phyloP scores from a whole-genome alignment of 35 echinoderm and acorn worm species.

The Stichopus chloronotus region DNA sequence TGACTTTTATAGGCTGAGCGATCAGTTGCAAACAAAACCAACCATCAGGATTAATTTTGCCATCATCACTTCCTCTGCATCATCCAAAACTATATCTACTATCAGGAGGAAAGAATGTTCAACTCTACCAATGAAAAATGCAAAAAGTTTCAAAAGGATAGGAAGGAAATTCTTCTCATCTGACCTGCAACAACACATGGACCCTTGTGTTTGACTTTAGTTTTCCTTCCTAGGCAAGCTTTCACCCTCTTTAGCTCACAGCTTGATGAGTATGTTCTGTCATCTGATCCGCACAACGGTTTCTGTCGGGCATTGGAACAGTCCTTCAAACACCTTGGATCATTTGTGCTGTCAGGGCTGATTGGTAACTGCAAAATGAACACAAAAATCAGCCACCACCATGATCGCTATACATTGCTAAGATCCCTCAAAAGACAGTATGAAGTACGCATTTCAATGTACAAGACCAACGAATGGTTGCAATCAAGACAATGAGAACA shows the following conservation, averaged over 20 bases:
- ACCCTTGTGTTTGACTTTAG: constrained; percentile 78
- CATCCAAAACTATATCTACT: too few species aligned
- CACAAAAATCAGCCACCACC: background rate
- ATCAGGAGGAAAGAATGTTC: too few species aligned
- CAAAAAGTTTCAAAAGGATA: background rate
- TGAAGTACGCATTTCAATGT: too few species aligned
- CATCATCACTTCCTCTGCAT: too few species aligned
- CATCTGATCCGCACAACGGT: constrained; percentile 83
- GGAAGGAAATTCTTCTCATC: background rate
- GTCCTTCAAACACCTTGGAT: constrained; percentile 61
- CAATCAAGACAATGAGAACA: too few species aligned
- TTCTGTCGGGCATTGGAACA: constrained; percentile 66
- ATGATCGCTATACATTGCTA: too few species aligned
- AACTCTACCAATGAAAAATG: too few species aligned
- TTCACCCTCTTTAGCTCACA: constrained; percentile 83
- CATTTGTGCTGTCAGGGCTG: constrained; percentile 57
- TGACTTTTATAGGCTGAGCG: too few species aligned
- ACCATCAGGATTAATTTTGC: too few species aligned
- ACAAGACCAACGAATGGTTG: too few species aligned
- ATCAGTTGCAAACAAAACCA: too few species aligned
- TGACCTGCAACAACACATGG: constrained; percentile 69
- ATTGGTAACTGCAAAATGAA: constrained; percentile 59
- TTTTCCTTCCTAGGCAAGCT: constrained; percentile 72
- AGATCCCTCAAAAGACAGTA: too few species aligned
- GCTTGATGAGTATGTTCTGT: constrained; percentile 83